phyloP scores from a whole-genome alignment of 2,888 invertebrate genomes.

The Sylvicola fuscatus region DNA sequence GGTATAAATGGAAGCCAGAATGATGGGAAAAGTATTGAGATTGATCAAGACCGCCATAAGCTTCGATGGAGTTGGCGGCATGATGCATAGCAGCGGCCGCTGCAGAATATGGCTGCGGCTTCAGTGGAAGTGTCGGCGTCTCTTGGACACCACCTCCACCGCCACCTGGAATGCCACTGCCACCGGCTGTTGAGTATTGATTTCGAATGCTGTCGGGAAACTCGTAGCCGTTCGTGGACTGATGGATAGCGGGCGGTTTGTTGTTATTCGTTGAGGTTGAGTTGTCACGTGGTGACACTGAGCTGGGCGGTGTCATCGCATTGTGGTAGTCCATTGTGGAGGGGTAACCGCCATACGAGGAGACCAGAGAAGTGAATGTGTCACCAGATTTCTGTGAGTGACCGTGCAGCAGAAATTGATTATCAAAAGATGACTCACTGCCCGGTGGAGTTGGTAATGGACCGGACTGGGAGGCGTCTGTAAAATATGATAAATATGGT shows the following conservation, averaged over 20 bases:
- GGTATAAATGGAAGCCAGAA: constrained; percentile 76
- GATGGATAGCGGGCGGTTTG: constrained; percentile 27
- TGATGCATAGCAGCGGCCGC: constrained; percentile 40
- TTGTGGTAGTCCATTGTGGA: constrained; percentile 67
- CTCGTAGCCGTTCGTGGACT: constrained; percentile 29
- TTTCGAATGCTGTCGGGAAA: constrained; percentile 41
- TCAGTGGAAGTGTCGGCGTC: constrained; percentile 53
- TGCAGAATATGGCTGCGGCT: constrained; percentile 75
- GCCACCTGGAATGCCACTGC: constrained; percentile 29
- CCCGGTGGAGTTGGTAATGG: constrained; percentile 83
- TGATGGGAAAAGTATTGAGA: constrained; percentile 68
- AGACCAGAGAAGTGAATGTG: constrained; percentile 35
- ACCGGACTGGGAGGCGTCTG: constrained; percentile 41
- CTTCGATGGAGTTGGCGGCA: constrained; percentile 27
- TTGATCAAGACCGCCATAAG: constrained; percentile 45
- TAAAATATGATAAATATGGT: constrained; percentile 8
- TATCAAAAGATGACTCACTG: constrained; percentile 54
- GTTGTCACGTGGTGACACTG: constrained; percentile 83
- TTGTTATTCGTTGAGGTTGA: constrained; percentile 28
- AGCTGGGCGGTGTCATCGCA: constrained; percentile 94
- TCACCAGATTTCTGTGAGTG: constrained; percentile 30
- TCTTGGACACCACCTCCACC: constrained; percentile 31
- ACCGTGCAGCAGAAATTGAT: constrained; percentile 32
- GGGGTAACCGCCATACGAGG: constrained; percentile 36
- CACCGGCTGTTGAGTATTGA: constrained; percentile 17